Conservation (phyloP, 2,888 invertebrate species). For the Chrysodeixis includens region DNA sequence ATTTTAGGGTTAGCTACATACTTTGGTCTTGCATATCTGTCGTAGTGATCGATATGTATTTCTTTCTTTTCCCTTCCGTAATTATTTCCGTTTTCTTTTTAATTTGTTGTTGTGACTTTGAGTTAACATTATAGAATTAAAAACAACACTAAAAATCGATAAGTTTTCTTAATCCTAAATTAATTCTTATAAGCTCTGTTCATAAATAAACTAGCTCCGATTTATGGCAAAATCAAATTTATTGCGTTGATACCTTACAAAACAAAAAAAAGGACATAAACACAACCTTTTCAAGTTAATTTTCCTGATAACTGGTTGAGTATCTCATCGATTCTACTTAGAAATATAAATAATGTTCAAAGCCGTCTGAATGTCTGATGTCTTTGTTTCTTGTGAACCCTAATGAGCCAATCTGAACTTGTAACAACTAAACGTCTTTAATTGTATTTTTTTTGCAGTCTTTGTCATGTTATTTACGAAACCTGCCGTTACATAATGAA, state of each 20-base stretch:
- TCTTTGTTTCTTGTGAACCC: conserved; percentile 17
- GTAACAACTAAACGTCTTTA: conserved; percentile 30
- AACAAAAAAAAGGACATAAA: too few species aligned
- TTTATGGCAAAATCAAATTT: too few species aligned
- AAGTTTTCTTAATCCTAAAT: too few species aligned
- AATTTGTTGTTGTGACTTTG: neutral
- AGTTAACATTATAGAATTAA: too few species aligned
- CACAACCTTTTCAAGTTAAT: neutral
- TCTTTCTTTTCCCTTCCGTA: neutral
- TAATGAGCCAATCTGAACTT: conserved; percentile 8
- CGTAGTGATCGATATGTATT: neutral
- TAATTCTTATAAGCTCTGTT: too few species aligned
- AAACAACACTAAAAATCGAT: too few species aligned
- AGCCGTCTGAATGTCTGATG: neutral
- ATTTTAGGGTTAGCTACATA: conserved; percentile 32
- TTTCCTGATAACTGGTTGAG: neutral
- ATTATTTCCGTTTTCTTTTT: too few species aligned
- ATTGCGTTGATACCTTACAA: too few species aligned
- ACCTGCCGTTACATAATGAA: conserved; percentile 7
- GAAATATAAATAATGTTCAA: neutral
- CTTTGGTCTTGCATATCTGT: neutral
- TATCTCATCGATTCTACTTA: neutral
- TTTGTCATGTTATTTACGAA: conserved; percentile 21
- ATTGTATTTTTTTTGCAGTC: conserved; percentile 34
- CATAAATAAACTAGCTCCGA: too few species aligned